Evolutionary conservation across 2,888 invertebrate species (phyloP).

Genomic region (Diarsia dahlii): DNA sequence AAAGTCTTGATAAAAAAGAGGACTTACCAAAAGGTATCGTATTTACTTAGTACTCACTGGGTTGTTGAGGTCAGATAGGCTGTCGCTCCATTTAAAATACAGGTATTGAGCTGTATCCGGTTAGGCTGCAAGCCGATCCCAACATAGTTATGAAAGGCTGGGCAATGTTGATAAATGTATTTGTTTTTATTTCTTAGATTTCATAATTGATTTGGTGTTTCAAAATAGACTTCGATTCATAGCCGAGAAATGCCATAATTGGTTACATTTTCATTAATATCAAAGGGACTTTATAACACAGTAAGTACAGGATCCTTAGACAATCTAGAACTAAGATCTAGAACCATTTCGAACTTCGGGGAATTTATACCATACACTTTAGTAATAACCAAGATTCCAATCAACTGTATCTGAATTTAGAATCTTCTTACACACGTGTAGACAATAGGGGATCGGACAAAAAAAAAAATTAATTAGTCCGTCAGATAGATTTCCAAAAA

Average conservation of each 20-base stretch:
- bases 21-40: too few relatives aligned
- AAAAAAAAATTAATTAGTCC: too few relatives aligned
- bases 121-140: too few relatives aligned
- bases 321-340: not conserved
- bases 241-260: not conserved
- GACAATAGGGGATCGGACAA: too few relatives aligned
- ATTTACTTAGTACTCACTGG: too few relatives aligned
- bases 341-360: not conserved
- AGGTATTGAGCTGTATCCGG: too few relatives aligned
- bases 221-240: not conserved
- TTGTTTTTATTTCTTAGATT: too few relatives aligned
- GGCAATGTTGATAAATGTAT: too few relatives aligned
- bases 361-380: not conserved
- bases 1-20: too few relatives aligned
- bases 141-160: too few relatives aligned
- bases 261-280: not conserved
- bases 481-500: too few relatives aligned
- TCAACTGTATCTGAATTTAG: slow-evolving; percentile 1
- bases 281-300: not conserved
- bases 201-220: not conserved
- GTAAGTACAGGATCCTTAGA: not conserved
- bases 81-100: too few relatives aligned
- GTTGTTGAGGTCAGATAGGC: not conserved
- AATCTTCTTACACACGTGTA: slow-evolving; percentile 2
- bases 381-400: not conserved